These are phyloP conservation scores for Hippoglossus stenolepis DNA, from an alignment of 2,113 vertebrate genomes.

Conservation along the genomic window DNA sequence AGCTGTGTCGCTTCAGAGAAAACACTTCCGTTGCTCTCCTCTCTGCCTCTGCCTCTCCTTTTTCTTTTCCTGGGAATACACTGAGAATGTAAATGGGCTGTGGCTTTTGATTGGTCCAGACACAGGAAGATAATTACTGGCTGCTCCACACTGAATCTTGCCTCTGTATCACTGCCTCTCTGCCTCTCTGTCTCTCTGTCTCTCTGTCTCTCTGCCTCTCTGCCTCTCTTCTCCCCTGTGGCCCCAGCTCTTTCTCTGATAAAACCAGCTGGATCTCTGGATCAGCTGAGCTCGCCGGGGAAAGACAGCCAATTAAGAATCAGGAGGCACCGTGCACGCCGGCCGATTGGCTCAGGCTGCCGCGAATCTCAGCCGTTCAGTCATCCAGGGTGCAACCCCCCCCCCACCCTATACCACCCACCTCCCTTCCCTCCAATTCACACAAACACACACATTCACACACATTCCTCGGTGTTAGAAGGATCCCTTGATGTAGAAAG, in stretches of 20 bases:
- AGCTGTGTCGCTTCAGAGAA: conserved; percentile 49
- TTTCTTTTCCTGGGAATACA: conserved; percentile 27
- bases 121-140: conserved; percentile 60
- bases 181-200: background rate
- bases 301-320: conserved; percentile 80
- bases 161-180: conserved; percentile 45
- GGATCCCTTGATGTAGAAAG: conserved; percentile 51
- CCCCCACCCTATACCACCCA: background rate
- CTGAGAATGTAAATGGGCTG: conserved; percentile 47
- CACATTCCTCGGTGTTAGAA: conserved; percentile 14
- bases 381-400: conserved; percentile 52
- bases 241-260: conserved; percentile 69
- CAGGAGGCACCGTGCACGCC: conserved; percentile 64
- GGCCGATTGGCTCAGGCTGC: conserved; percentile 77
- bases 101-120: conserved; percentile 62
- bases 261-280: conserved; percentile 70
- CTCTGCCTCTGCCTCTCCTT: conserved; percentile 19
- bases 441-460: conserved; percentile 25
- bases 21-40: conserved; percentile 51
- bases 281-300: conserved; percentile 72
- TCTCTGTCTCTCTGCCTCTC: background rate
- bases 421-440: conserved; percentile 33
- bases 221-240: conserved; percentile 40
- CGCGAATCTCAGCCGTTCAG: conserved; percentile 56
- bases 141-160: conserved; percentile 42